These are phyloP conservation scores for Trissolcus basalis DNA, from an alignment of 1,140 invertebrate genomes.

Conservation along the genomic window DNA sequence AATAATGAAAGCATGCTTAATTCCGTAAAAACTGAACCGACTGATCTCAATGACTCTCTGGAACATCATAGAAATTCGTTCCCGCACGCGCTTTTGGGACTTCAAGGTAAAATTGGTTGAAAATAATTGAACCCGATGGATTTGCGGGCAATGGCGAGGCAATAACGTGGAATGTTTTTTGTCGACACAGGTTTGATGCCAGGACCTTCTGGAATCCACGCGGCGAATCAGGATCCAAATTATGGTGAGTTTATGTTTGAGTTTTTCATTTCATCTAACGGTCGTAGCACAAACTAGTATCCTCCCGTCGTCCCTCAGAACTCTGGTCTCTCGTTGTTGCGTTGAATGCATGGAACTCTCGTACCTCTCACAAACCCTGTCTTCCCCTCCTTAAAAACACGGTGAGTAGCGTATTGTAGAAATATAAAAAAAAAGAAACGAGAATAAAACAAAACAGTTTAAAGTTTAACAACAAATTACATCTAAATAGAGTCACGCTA, in stretches of 20 bases:
- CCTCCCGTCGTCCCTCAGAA: slow-evolving; percentile 73
- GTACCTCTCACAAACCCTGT: slow-evolving; percentile 73
- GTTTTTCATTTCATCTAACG: slow-evolving; percentile 64
- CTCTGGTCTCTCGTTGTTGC: slow-evolving; percentile 75
- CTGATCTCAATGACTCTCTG: slow-evolving; percentile 76
- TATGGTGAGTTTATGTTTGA: slow-evolving; percentile 83
- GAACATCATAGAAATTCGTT: slow-evolving; percentile 78
- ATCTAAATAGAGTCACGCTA: slow-evolving; percentile 50
- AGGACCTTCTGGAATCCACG: slow-evolving; percentile 88
- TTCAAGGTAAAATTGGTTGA: slow-evolving; percentile 79
- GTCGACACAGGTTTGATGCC: slow-evolving; percentile 81
- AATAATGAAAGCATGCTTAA: slow-evolving; percentile 82
- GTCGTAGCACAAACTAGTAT: slow-evolving; percentile 73
- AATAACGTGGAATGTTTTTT: slow-evolving; percentile 8
- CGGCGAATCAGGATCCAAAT: slow-evolving; percentile 81
- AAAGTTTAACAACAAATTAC: slow-evolving; percentile 14
- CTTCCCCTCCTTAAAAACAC: slow-evolving; percentile 63
- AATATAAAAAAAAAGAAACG: slow-evolving; percentile 19
- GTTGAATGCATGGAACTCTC: slow-evolving; percentile 77
- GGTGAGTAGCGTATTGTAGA: slow-evolving; percentile 61
- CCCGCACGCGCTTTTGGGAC: slow-evolving; percentile 82
- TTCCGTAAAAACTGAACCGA: slow-evolving; percentile 79
- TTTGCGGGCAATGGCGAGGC: background rate
- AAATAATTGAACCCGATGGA: background rate
- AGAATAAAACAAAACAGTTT: too few species aligned